phyloP scores from a whole-genome alignment of 2,113 vertebrate species.

The Ciconia maguari region DNA sequence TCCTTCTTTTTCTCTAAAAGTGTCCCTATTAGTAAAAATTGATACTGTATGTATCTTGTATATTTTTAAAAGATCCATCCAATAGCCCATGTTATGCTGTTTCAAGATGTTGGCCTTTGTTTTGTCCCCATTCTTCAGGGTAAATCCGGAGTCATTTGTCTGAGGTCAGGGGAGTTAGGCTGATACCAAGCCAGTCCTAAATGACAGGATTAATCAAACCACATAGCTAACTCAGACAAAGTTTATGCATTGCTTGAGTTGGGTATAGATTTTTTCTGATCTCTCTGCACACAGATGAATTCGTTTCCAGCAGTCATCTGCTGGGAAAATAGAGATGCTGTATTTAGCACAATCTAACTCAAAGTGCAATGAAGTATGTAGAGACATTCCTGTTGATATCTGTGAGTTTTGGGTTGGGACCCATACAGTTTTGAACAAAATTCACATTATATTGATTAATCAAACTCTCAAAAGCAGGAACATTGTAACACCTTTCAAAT shows the following conservation, averaged over 20 bases:
- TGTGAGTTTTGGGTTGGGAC: not conserved
- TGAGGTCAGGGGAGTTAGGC: not conserved
- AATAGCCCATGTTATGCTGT: not conserved
- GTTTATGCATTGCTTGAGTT: not conserved
- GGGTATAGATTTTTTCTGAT: slow-evolving; percentile 1
- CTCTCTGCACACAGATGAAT: not conserved
- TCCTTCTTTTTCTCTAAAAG: not conserved
- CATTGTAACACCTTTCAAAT: not conserved
- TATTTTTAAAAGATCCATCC: not conserved
- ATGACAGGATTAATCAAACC: not conserved
- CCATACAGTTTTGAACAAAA: slow-evolving; percentile 17
- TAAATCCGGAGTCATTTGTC: not conserved
- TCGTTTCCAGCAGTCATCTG: not conserved
- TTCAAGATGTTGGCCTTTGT: not conserved
- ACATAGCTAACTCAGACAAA: not conserved
- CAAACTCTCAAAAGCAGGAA: not conserved
- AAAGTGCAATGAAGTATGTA: not conserved
- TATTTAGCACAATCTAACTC: slow-evolving; percentile 18
- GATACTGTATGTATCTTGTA: not conserved
- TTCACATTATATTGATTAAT: slow-evolving; percentile 25
- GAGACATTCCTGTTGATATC: not conserved
- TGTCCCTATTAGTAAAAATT: not conserved
- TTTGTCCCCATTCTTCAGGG: not conserved
- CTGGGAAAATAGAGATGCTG: not conserved
- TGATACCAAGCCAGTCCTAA: not conserved